Evolutionary conservation across 1,140 invertebrate genomes (phyloP), one percentile per base, ranked within the genome.

Genomic region (Aphis gossypii): DNA sequence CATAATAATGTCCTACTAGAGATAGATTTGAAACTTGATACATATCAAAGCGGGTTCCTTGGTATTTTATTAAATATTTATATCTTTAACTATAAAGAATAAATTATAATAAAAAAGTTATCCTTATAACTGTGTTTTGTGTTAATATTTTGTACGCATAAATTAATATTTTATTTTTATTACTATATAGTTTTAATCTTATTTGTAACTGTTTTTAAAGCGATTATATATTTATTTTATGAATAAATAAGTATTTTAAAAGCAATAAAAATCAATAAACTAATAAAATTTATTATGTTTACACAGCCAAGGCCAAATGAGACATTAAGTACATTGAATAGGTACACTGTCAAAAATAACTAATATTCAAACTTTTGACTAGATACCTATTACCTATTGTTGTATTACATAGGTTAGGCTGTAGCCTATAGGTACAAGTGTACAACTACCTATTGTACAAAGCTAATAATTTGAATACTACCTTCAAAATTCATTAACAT

Each of bases 211-310:
- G 18, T 48, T 87, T 88, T 38, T 88, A 6, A 89, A 89, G 7
- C n/a, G 38, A 38, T 21, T 38, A 30, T n/a, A 25, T 56, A 20
- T 20, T 38, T 54, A 18, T 18, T 38, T 90, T 48, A n/a, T 90
- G 11, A 41, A 14, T n/a, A 90, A 90, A 41, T 11, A 56, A 38
- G 4, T 44, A 60, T 44, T 60, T 38, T 44, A 60, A 44, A 30
- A 90, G 20, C 21, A 90, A 38, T 38, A 86, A 56, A 89, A 89
- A 56, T 41, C 51, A 90, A 90, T 60, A 41, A 60, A 90, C 38
- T 44, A 41, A 90, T 56, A 68, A 90, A 51, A 90, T 60, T 1
- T 11, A 25, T 38, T 9, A 30, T 60, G 8, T 56, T 54, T 90
- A 18, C 11, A 90, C 38, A 60, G 14, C 23, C 89, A 60, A 90